Evolutionary conservation across 2,113 vertebrate species (phyloP), one percentile per base, ranked within the genome.

Genomic region (Egretta garzetta): DNA sequence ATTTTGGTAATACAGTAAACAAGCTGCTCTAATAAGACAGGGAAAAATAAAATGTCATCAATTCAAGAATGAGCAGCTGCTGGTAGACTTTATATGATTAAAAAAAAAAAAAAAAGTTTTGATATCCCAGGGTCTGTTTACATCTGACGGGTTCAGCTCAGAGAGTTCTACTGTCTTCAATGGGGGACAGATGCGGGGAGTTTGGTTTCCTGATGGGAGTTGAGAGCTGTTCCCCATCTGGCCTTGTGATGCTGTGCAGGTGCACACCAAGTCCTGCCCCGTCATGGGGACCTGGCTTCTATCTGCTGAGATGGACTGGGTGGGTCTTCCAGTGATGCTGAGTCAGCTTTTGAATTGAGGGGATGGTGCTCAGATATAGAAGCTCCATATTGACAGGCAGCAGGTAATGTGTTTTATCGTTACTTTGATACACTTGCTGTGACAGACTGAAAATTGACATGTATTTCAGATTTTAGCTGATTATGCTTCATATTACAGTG

Each of bases 1-100:
- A 64, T 97, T 98, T 95, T 95, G 64, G 83, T 96, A 88, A 70
- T 88, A 73, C 37, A 87, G 49, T 88, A 97, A 97, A 84, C 84
- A 91, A 82, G 90, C 85, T 90, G 89, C 32, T 89, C 55, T 68
- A 77, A 80, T 52, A 96, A 96, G 72, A 89, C 43, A 62, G 30
- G 58, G 72, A 72, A 88, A 96, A 96, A 94, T 92, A 96, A 95
- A 96, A 77, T 93, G 72, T 85, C 72, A 96, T 93, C 33, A 85
- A 35, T 63, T 95, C 68, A 92, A 84, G 91, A 90, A 32, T 89
- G 32, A 92, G 35, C 84, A 97, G 93, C 77, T 98, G 84, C 71
- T 20, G 39, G 39, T 22, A 58, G 67, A 89, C 64, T 90, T 94
- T 73, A 75, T 60, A 58, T 22, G 77, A 77, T 14, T 4, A 75